phyloP scores from a whole-genome alignment of 1,140 invertebrate species.

The Rhizoglyphus robini region DNA sequence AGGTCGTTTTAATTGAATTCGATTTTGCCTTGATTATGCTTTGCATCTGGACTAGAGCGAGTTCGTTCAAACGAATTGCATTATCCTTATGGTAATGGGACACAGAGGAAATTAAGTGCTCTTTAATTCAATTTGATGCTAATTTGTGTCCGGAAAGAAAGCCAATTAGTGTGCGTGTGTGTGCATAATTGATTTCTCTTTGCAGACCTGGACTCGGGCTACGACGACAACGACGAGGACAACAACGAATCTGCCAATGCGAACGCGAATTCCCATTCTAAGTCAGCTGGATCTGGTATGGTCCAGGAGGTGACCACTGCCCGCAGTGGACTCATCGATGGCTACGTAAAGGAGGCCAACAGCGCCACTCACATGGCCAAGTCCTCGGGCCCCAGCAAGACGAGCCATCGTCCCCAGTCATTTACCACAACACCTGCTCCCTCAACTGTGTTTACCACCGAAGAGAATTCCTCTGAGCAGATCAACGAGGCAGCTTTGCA shows the following conservation, averaged over 20 bases:
- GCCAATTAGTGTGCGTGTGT: too few species aligned
- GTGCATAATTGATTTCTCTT: too few species aligned
- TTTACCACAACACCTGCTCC: background rate
- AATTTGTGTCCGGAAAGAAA: too few species aligned
- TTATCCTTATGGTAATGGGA: too few species aligned
- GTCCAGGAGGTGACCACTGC: slow-evolving; percentile 1
- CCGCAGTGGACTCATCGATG: background rate
- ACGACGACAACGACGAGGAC: slow-evolving; percentile 8
- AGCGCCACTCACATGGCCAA: background rate
- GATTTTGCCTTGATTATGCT: too few species aligned
- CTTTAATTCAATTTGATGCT: too few species aligned
- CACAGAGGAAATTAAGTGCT: too few species aligned
- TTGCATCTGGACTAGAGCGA: too few species aligned
- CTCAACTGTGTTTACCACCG: background rate
- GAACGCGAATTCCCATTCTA: background rate
- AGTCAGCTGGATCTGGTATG: background rate
- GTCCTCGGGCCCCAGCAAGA: background rate
- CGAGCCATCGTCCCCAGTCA: background rate
- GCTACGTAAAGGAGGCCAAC: background rate
- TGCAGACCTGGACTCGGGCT: background rate
- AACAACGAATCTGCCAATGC: background rate
- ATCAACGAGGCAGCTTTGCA: slow-evolving; percentile 1
- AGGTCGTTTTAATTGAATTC: too few species aligned
- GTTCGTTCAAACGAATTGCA: too few species aligned
- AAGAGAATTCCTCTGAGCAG: background rate